These are phyloP conservation scores for Anagrus nilaparvatae DNA, from an alignment of 1,140 invertebrate genomes.

Conservation along the genomic window DNA sequence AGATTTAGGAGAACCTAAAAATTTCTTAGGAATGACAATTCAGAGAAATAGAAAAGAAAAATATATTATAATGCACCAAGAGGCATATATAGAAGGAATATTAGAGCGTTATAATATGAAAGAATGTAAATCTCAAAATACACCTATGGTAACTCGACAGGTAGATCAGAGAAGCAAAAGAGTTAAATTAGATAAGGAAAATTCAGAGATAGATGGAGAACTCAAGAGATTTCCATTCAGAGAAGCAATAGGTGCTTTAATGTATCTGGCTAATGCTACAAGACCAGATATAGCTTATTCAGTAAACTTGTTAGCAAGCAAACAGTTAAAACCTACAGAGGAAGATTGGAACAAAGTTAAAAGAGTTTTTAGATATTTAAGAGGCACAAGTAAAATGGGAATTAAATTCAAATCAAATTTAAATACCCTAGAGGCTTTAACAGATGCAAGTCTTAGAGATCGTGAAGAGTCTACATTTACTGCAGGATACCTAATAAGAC, in stretches of 20 bases:
- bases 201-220: conserved; percentile 13
- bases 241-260: conserved; percentile 27
- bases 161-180: conserved; percentile 10
- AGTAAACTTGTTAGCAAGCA: conserved; percentile 21
- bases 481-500: not conserved
- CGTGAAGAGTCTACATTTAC: no score
- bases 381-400: conserved; percentile 15
- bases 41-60: conserved; percentile 13
- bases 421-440: conserved; percentile 12
- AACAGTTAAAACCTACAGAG: conserved; percentile 19
- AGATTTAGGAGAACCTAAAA: conserved; percentile 14
- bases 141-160: conserved; percentile 17
- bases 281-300: conserved; percentile 33
- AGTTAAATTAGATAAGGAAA: conserved; percentile 8
- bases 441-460: conserved; percentile 16
- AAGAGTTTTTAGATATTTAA: conserved; percentile 24
- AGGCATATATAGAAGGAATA: conserved; percentile 12
- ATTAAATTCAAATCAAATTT: conserved; percentile 10
- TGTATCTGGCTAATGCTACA: conserved; percentile 29
- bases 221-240: conserved; percentile 22
- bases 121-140: conserved; percentile 23
- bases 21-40: conserved; percentile 11
- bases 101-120: conserved; percentile 22
- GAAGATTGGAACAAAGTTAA: conserved; percentile 23
- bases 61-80: conserved; percentile 7